Evolutionary conservation across 1,140 invertebrate species (phyloP), one percentile per base, ranked within the genome.

Genomic region (Papilio aristodemus): DNA sequence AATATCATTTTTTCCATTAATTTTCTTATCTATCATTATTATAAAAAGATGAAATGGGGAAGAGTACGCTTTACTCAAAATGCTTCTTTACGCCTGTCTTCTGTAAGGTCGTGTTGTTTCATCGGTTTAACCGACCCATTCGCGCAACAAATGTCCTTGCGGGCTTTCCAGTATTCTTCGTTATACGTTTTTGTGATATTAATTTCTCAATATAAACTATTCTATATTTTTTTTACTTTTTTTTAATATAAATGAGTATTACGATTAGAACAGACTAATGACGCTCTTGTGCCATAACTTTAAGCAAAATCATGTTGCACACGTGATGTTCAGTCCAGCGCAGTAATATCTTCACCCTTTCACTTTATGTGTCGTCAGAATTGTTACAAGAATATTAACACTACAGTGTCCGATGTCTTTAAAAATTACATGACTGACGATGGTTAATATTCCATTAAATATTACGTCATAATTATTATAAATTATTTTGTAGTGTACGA

Each of bases 341-440:
- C 19, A 13, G 46, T 54, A 43, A 39, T 43, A 54, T 25, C 19
- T 11, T 50, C 46, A 54, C 19, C 46, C 46, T 54, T 25, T 54
- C 46, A 54, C 46, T 54, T 54, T 54, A 54, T 54, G 3, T 22
- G 43, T 17, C 43, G 43, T 19, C 10, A 54, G 17, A 54, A 54
- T 54, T 54, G 10, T 54, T 54, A 54, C 19, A 22, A 11, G 19
- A 54, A 22, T 39, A 13, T 39, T 13, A 39, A 10, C 46, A 54
- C 19, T 54, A 50, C 17, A 43, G 6, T 17, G 41, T 43, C 13
- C 41, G n/a, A 43, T 19, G 46, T 54, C 46, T 54, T 54, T 17
- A 54, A 54, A 54, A 54, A 54, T 4, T 43, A 43, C n/a, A 22
- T 54, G 46, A 54, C 22, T 54, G 43, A 22, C 22, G 46, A 22